phyloP scores from a whole-genome alignment of 2,888 invertebrate genomes.

The Mechanitis messenoides region DNA sequence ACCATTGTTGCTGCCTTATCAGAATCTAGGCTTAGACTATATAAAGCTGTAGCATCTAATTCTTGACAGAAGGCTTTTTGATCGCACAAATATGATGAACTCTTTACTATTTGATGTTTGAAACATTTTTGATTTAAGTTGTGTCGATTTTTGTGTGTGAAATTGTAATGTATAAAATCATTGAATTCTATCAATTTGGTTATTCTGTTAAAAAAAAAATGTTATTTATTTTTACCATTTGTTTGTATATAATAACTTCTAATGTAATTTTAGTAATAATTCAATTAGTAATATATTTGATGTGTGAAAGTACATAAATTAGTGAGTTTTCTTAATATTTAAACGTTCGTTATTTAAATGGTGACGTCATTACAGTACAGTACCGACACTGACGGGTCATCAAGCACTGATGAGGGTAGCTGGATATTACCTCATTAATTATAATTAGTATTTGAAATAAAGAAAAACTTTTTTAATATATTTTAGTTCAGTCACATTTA shows the following conservation, averaged over 20 bases:
- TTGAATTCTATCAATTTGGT: constrained; percentile 1
- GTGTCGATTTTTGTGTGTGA: neutral
- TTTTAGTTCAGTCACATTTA: too few species aligned
- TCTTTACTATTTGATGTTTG: constrained; percentile 3
- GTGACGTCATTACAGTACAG: too few species aligned
- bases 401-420: neutral
- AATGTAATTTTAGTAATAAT: neutral
- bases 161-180: neutral
- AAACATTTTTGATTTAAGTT: neutral
- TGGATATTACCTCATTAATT: constrained; percentile 5
- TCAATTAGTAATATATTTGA: too few species aligned
- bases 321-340: too few species aligned
- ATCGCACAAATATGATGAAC: neutral
- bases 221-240: neutral
- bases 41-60: constrained; percentile 66
- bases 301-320: too few species aligned
- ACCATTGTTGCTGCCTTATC: constrained; percentile 80
- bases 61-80: constrained; percentile 33
- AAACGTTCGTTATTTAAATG: too few species aligned
- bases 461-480: neutral
- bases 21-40: constrained; percentile 80
- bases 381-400: too few species aligned
- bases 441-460: neutral
- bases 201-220: neutral
- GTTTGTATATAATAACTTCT: neutral